Base-by-base conservation (phyloP, 2,888 invertebrate species). In the Diachrysia chrysitis region DNA sequence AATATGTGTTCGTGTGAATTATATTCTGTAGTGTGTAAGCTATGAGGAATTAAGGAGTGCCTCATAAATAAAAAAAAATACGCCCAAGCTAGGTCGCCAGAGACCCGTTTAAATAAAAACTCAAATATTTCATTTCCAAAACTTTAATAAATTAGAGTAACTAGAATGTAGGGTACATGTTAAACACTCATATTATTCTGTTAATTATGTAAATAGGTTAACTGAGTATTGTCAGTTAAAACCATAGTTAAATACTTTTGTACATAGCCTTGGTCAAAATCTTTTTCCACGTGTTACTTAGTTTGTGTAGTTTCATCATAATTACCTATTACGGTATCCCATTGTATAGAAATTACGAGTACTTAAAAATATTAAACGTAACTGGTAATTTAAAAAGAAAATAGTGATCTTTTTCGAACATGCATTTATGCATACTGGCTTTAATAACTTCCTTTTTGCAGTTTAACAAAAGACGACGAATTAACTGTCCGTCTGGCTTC, bases 121-220 rank as follows among this genome's bases (percentile, higher is more conserved):
- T 21, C 19, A 4, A 21, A 19, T 51, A 19, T 48, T 19, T 48
- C 48, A 51, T 51, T 19, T 19, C 19, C 17, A 19, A 19, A 21
- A 51, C 19, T 35, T 35, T 23, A 35, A n/a, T 6, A 61, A 60
- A 55, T 56, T 48, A 62, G 54, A 19, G 6, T 32, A 10, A 66
- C 35, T 63, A 32, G 16, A 35, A 55, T 25, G 37, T 6, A 51
- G 51, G 66, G 25, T 63, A 69, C 78, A 67, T 74, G 74, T 67
- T 63, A 63, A 67, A 58, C 29, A 67, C 55, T 63, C 67, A 66
- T 51, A 53, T n/a, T n/a, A n/a, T 67, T 74, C 61, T 55, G 53
- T 60, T 67, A 64, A 75, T 71, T 79, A 78, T 78, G 75, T 58
- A 78, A 76, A 74, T 76, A 37, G 66, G 64, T 74, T 66, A 51